Evolutionary conservation across 1,140 invertebrate species (phyloP).

Genomic region (Atta texana): DNA sequence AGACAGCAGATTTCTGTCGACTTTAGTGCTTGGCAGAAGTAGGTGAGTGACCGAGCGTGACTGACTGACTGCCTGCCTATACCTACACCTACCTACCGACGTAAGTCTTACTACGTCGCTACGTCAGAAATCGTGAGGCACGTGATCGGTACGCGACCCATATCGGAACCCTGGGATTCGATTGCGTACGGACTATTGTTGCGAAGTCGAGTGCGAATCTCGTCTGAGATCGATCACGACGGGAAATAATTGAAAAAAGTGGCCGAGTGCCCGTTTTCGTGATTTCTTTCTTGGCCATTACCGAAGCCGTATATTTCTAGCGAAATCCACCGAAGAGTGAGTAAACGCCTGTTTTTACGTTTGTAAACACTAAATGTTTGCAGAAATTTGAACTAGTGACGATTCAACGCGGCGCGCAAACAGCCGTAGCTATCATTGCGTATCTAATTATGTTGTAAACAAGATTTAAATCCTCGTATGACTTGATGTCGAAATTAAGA

Average conservation of each 20-base stretch:
- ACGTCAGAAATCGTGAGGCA: constrained; percentile 27
- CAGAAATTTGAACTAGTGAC: not conserved
- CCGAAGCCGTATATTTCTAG: not conserved
- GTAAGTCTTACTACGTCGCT: not conserved
- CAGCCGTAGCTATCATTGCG: not conserved
- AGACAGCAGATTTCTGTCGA: constrained; percentile 84
- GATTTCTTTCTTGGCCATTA: not conserved
- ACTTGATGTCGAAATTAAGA: not conserved
- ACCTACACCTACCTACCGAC: too few species aligned
- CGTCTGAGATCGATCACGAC: constrained; percentile 1
- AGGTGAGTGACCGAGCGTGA: constrained; percentile 79
- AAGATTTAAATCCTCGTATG: not conserved
- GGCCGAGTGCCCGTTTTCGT: not conserved
- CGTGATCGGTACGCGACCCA: constrained; percentile 40
- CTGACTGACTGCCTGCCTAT: not conserved
- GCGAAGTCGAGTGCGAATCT: not conserved
- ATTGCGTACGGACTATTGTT: not conserved
- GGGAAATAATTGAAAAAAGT: constrained; percentile 17
- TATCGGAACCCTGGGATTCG: constrained; percentile 7
- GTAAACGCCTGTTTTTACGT: not conserved
- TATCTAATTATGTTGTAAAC: not conserved
- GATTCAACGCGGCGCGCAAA: constrained; percentile 7
- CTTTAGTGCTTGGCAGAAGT: constrained; percentile 83
- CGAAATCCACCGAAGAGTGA: not conserved
- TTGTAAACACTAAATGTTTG: not conserved